These are phyloP conservation scores for Danionella dracula DNA, from an alignment of 2,797 vertebrate genomes.

Conservation along the genomic window DNA sequence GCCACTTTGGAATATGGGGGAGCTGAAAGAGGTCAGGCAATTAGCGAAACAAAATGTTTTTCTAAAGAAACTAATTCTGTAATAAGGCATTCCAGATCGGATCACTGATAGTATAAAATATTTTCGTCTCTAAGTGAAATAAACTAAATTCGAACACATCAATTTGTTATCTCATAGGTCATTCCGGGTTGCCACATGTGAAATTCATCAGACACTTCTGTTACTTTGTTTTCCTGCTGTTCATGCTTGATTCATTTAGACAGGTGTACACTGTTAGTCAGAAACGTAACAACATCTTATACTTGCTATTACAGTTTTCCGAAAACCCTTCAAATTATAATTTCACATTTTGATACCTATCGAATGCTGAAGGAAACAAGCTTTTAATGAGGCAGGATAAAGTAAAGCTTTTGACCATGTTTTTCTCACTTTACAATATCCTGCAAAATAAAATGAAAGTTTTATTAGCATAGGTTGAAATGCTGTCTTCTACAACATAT, in stretches of 20 bases:
- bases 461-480: too few species aligned
- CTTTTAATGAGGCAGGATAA: conserved; percentile 47
- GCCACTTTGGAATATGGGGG: conserved; percentile 11
- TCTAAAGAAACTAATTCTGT: conserved; percentile 6
- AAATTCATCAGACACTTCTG: background rate
- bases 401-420: background rate
- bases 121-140: background rate
- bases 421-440: background rate
- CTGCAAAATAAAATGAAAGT: too few species aligned
- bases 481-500: too few species aligned
- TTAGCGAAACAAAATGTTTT: conserved; percentile 12
- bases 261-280: conserved; percentile 40
- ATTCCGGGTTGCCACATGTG: background rate
- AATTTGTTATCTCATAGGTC: background rate
- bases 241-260: conserved; percentile 6
- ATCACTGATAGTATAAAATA: background rate
- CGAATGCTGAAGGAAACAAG: conserved; percentile 34
- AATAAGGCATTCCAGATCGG: conserved; percentile 6
- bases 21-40: conserved; percentile 12
- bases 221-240: background rate
- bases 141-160: background rate
- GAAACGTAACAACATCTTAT: conserved; percentile 58
- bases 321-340: conserved; percentile 53
- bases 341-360: conserved; percentile 48
- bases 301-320: conserved; percentile 44